phyloP scores from a whole-genome alignment of 1,140 invertebrate species.

The Diorhabda elongata region DNA sequence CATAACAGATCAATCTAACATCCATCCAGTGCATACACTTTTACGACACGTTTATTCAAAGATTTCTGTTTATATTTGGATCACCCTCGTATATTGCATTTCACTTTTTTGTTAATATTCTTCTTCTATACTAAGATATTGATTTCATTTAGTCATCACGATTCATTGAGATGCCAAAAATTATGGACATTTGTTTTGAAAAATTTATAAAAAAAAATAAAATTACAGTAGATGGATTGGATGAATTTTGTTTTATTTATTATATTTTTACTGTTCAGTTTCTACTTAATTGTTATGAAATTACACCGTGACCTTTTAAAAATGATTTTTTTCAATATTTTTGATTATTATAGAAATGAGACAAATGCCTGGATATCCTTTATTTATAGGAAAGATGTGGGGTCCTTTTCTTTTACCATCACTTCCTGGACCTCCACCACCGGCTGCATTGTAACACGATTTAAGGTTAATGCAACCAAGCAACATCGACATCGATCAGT shows the following conservation, averaged over 20 bases:
- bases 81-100: too few relatives aligned
- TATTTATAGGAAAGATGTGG: neutral
- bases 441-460: conserved; percentile 48
- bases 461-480: conserved; percentile 39
- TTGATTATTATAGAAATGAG: neutral
- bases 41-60: too few relatives aligned
- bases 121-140: too few relatives aligned
- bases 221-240: neutral
- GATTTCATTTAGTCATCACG: too few relatives aligned
- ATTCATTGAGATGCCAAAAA: too few relatives aligned
- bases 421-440: conserved; percentile 32
- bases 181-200: too few relatives aligned
- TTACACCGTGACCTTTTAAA: neutral
- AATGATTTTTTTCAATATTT: neutral
- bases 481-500: conserved; percentile 39
- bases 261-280: neutral
- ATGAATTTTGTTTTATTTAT: neutral
- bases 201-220: too few relatives aligned
- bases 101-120: too few relatives aligned
- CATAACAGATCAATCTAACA: neutral
- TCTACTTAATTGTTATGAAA: neutral
- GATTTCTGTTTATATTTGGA: too few relatives aligned
- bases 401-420: conserved; percentile 13
- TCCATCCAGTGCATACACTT: neutral
- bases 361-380: neutral